phyloP scores from a whole-genome alignment of 2,113 vertebrate genomes.

The Anhinga rufa region DNA sequence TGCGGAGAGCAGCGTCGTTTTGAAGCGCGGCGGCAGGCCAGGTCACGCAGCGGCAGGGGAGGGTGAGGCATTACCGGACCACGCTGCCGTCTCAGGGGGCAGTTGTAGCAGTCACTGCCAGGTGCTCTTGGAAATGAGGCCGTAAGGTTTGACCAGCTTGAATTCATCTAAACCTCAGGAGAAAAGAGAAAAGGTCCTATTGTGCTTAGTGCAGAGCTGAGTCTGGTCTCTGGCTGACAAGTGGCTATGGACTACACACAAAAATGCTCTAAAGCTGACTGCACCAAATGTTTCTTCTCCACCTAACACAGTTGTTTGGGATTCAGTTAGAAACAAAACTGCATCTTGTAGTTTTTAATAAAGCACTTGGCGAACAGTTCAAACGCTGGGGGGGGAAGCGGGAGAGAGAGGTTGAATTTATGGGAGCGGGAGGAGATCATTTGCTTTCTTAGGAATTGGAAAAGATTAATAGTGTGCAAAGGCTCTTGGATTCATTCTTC shows the following conservation, averaged over 20 bases:
- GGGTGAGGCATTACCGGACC: neutral
- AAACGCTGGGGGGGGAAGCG: neutral
- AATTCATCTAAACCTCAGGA: neutral
- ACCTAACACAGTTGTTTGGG: constrained; percentile 29
- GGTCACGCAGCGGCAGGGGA: neutral
- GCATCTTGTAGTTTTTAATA: constrained; percentile 54
- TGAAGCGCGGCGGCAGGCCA: neutral
- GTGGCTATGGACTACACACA: neutral
- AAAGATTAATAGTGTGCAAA: constrained; percentile 51
- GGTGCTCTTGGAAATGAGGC: neutral
- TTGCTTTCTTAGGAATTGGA: constrained; percentile 31
- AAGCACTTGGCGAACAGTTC: constrained; percentile 34
- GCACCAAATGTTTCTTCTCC: constrained; percentile 52
- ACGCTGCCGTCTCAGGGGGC: accelerated
- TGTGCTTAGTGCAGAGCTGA: neutral
- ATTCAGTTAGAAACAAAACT: constrained; percentile 11
- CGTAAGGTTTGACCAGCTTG: neutral
- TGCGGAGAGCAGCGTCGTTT: neutral
- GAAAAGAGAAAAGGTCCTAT: neutral
- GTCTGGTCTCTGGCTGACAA: neutral
- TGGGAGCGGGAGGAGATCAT: neutral
- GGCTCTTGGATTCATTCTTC: constrained; percentile 39
- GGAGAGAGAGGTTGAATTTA: constrained; percentile 33
- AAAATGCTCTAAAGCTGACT: constrained; percentile 37
- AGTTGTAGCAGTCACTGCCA: neutral